Base-by-base conservation (phyloP, 1,140 invertebrate species). In the Tetragonula clypearis region DNA sequence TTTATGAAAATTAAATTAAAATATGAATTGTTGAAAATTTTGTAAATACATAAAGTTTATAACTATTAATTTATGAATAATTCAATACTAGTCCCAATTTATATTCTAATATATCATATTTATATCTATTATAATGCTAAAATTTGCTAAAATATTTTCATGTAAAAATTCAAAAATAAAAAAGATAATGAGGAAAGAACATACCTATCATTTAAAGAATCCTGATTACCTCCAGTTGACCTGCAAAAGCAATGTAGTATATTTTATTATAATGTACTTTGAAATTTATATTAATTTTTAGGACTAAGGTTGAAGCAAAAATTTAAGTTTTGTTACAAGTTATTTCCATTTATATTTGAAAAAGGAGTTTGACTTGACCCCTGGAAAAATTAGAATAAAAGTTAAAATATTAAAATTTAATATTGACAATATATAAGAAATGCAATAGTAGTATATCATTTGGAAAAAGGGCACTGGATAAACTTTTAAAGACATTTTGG, bases 171-270 rank as follows among this genome's bases (percentile, higher is more conserved):
- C 58, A 75, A 87, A 90, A 90, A 81, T 55, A 85, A 89, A 85
- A 66, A 58, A 86, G 90, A 87, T 89, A 91, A 90, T 87, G 62
- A 90, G 91, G 89, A 90, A 83, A 89, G 58, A 91, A 91, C 90
- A 87, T 93, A 95, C 94, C 94, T 95, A 92, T 95, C 93, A 83
- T 95, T 94, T 84, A 95, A 92, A 73, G 93, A 92, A 81, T 95
- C 94, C 91, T 93, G 93, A 87, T 91, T 93, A 90, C 90, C 92
- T 79, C 90, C 91, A 69, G 88, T 89, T 53, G 93, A 94, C 92
- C 94, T 95, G 94, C 79, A 95, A 95, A 49, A 94, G 80, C 87
- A 94, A 94, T 92, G 90, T 85, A 93, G 93, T 83, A 86, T 88
- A 91, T 90, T 90, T 92, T 85, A 92, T 81, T 74, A 92, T 60